Evolutionary conservation across 2,113 vertebrate species (phyloP), one percentile per base, ranked within the genome.

Genomic region (Forbesichthys agassizii): DNA sequence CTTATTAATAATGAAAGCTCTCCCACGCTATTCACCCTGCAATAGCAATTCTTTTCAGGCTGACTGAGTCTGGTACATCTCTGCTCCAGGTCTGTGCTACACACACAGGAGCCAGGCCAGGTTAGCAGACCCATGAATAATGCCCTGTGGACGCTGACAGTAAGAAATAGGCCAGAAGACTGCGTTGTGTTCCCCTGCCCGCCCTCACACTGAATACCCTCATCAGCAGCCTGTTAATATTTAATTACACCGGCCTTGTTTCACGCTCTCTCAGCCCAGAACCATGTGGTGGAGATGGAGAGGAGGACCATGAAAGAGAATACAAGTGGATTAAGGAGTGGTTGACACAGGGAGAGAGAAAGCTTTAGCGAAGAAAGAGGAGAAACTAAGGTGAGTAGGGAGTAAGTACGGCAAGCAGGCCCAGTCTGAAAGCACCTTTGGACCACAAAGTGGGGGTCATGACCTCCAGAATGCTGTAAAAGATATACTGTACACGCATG

Each of bases 151-250:
- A 88, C 86, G 77, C 84, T 84, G 84, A 66, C 86, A 81, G 75
- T 66, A 81, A 86, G 84, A 91, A 89, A 81, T 88, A 90, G 90
- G 89, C 80, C 88, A 87, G 85, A 79, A 74, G 74, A 86, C 75
- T 75, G 71, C 73, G 74, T 74, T 69, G 72, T 77, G 73, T 68
- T 69, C 72, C 76, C 69, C 77, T 73, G 70, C 78, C 76, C 82
- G 74, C 61, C 79, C 84, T 84, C 67, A 33, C 79, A 78, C 81
- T 75, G 83, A 81, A 84, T 84, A 86, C 81, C 75, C 86, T 87
- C 84, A 90, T 91, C 89, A 89, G 88, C 86, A 83, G 77, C 62
- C 81, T 74, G 84, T 92, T 90, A 91, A 92, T 92, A 92, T 91
- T 92, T 91, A 84, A 92, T 89, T 87, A 87, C 82, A 89, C 86